These are phyloP conservation scores for Craterocephalus amniculus DNA, from an alignment of 2,797 vertebrate species.

Conservation along the genomic window DNA sequence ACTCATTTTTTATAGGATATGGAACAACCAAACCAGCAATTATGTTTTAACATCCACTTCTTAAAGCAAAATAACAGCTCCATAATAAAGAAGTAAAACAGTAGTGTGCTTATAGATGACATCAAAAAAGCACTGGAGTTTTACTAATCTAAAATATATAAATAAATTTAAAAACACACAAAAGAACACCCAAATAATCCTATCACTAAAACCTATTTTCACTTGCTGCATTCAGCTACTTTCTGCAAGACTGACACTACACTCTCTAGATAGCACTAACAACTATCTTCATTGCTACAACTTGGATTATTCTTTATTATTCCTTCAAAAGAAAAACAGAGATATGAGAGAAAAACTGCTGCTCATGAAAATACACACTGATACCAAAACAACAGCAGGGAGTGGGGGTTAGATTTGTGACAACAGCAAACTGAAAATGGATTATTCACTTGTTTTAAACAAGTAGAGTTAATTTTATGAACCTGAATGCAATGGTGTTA, in stretches of 20 bases:
- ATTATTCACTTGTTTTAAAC: conserved; percentile 11
- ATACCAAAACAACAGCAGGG: conserved; percentile 31
- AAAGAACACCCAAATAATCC: neutral
- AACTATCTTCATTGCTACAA: neutral
- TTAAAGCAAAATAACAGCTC: conserved; percentile 57
- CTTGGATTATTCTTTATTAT: neutral
- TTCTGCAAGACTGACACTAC: neutral
- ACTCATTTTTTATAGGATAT: conserved; percentile 47
- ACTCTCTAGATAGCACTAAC: neutral
- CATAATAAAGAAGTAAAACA: neutral
- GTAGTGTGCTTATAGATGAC: neutral
- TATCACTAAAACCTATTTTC: conserved; percentile 10
- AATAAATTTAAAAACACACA: neutral
- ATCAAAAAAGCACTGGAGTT: neutral
- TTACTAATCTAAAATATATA: neutral
- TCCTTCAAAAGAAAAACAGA: neutral
- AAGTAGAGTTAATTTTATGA: neutral
- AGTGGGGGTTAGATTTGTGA: neutral
- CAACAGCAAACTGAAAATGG: neutral
- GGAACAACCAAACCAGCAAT: conserved; percentile 59
- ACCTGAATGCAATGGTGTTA: neutral
- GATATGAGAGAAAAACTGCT: neutral
- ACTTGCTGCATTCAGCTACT: neutral
- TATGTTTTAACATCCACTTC: conserved; percentile 58
- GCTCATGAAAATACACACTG: neutral